A percentile compares a stretch with the other conserved stretches of the same genome.
phyloP scores from a whole-genome alignment of 2,888 invertebrate genomes.

The Troides aeacus region DNA sequence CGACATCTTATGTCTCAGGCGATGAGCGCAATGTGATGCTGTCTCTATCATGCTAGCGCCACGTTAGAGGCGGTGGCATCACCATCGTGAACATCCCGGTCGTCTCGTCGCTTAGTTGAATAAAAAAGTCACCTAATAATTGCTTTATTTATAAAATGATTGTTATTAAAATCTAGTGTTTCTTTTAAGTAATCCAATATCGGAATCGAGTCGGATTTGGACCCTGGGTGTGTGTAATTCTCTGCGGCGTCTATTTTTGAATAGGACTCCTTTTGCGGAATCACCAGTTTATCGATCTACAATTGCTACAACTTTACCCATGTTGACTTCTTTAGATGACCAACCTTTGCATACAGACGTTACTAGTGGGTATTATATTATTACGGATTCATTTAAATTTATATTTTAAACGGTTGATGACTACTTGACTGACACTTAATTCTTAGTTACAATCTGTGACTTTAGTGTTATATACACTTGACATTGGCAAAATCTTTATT shows the following conservation, averaged over 20 bases:
- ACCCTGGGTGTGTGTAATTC: slow-evolving; percentile 66
- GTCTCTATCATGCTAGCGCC: too few relatives aligned
- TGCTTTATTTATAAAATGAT: slow-evolving; percentile 63
- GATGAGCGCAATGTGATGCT: too few relatives aligned
- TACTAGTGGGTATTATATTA: slow-evolving; percentile 49
- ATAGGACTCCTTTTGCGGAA: slow-evolving; percentile 56
- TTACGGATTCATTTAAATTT: background rate
- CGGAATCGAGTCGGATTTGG: slow-evolving; percentile 64
- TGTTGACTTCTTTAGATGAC: slow-evolving; percentile 64
- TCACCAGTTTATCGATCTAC: slow-evolving; percentile 50
- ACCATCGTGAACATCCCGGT: too few relatives aligned
- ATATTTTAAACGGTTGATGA: too few relatives aligned
- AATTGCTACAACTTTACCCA: slow-evolving; percentile 58
- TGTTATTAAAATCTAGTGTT: slow-evolving; percentile 57
- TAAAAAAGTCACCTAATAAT: background rate
- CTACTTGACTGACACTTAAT: too few relatives aligned
- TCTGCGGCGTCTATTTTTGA: slow-evolving; percentile 56
- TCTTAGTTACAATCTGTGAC: too few relatives aligned
- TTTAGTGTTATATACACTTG: too few relatives aligned
- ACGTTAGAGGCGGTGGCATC: too few relatives aligned
- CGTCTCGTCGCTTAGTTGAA: too few relatives aligned
- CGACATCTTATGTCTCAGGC: too few relatives aligned
- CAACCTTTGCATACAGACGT: slow-evolving; percentile 54
- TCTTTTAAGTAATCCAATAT: slow-evolving; percentile 60
- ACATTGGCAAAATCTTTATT: background rate